Evolutionary conservation across 1,140 invertebrate genomes (phyloP).

Genomic region (Drosophila mojavensis): DNA sequence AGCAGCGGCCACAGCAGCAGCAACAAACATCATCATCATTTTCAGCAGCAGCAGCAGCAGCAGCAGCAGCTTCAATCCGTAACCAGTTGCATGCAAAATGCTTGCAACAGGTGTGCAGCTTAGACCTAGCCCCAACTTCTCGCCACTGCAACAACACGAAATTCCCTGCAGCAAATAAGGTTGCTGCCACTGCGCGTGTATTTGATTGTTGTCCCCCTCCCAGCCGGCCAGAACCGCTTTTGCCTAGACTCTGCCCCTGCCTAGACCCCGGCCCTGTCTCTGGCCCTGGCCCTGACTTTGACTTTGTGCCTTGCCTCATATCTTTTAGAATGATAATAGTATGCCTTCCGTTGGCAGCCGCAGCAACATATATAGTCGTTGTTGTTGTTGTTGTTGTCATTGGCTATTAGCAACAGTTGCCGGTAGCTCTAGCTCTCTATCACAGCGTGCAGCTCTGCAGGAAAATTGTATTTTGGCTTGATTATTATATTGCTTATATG

Average conservation of each 20-base stretch:
- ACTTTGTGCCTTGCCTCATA: constrained; percentile 67
- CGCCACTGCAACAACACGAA: constrained; percentile 22
- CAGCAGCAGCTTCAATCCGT: constrained; percentile 38
- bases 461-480: constrained; percentile 42
- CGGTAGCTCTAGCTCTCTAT: not conserved
- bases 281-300: constrained; percentile 9
- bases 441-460: not conserved
- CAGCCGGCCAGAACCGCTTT: too few species aligned
- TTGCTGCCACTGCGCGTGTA: constrained; percentile 29
- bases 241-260: constrained; percentile 14
- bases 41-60: not conserved
- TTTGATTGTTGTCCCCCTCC: constrained; percentile 6
- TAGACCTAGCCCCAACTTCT: constrained; percentile 19
- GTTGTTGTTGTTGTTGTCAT: constrained; percentile 16
- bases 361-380: constrained; percentile 35
- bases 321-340: constrained; percentile 78
- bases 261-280: not conserved
- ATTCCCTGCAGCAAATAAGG: constrained; percentile 69
- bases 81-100: constrained; percentile 81
- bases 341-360: constrained; percentile 55
- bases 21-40: constrained; percentile 8
- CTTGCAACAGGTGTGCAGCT: constrained; percentile 73
- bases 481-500: not conserved
- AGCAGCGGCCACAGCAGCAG: too few species aligned
- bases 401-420: constrained; percentile 21